These are phyloP conservation scores for Halocynthia aurantium DNA, from an alignment of 23 tunicate genomes.

Conservation along the genomic window DNA sequence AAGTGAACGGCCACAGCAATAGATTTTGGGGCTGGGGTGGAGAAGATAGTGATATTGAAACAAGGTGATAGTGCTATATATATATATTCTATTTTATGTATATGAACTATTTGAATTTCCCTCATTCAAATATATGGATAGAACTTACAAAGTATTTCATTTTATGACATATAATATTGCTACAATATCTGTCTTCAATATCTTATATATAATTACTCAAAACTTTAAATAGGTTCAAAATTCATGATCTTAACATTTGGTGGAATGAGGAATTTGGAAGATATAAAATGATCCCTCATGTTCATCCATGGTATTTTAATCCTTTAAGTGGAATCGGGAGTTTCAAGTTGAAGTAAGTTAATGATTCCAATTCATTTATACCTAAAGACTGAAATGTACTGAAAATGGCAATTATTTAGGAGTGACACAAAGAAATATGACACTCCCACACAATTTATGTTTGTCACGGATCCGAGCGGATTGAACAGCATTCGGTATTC, in stretches of 20 bases:
- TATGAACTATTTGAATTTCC: too few species aligned
- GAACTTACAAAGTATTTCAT: too few species aligned
- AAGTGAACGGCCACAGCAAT: constrained; percentile 91
- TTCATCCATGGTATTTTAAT: constrained; percentile 93
- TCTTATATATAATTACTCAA: too few species aligned
- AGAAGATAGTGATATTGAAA: constrained; percentile 94
- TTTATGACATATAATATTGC: too few species aligned
- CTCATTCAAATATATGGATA: too few species aligned
- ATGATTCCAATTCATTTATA: background rate
- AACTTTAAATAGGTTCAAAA: too few species aligned
- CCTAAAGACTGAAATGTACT: background rate
- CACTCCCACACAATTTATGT: too few species aligned
- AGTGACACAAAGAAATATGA: background rate
- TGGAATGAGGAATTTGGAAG: constrained; percentile 41
- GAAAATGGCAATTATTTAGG: too few species aligned
- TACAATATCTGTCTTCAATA: too few species aligned
- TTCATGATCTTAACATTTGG: too few species aligned
- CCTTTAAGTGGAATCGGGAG: constrained; percentile 73
- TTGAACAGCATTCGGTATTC: constrained; percentile 38
- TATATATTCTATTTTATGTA: too few species aligned
- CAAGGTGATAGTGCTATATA: constrained; percentile 26
- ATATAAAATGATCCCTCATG: constrained; percentile 93
- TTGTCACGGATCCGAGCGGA: constrained; percentile 30
- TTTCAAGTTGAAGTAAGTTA: background rate
- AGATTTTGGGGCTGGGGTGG: constrained; percentile 99